These are phyloP conservation scores for Sclerurus mexicanus DNA, from an alignment of 2,113 vertebrate genomes.

Conservation along the genomic window DNA sequence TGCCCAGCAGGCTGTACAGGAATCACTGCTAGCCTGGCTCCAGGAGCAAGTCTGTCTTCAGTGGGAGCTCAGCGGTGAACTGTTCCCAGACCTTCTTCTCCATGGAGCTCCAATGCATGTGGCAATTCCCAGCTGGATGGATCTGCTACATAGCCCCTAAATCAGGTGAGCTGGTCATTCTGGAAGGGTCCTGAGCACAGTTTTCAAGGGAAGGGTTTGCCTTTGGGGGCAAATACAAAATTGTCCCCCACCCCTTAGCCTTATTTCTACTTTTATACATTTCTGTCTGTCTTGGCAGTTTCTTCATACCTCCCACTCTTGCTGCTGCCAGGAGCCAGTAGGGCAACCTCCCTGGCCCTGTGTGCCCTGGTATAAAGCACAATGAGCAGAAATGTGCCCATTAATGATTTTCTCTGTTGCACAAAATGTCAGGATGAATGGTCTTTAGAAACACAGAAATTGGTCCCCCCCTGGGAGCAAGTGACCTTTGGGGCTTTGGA, in stretches of 20 bases:
- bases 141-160: neutral
- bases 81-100: neutral
- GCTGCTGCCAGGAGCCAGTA: neutral
- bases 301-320: neutral
- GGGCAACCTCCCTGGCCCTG: too few species aligned
- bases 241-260: too few species aligned
- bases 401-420: neutral
- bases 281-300: neutral
- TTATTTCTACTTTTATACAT: neutral
- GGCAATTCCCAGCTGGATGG: neutral
- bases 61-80: neutral
- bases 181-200: neutral
- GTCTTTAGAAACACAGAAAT: neutral
- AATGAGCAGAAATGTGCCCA: neutral
- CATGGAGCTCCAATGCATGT: accelerated
- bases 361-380: too few species aligned
- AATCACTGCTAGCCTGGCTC: neutral
- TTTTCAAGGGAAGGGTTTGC: neutral
- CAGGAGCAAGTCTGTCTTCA: neutral
- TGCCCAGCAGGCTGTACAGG: neutral
- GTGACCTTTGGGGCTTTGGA: neutral
- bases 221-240: neutral
- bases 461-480: neutral
- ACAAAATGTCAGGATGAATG: neutral
- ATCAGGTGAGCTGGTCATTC: neutral